A percentile compares a stretch with the other conserved stretches of the same genome.
phyloP scores from a whole-genome alignment of 2,888 invertebrate species.

The Drosophila formosana region DNA sequence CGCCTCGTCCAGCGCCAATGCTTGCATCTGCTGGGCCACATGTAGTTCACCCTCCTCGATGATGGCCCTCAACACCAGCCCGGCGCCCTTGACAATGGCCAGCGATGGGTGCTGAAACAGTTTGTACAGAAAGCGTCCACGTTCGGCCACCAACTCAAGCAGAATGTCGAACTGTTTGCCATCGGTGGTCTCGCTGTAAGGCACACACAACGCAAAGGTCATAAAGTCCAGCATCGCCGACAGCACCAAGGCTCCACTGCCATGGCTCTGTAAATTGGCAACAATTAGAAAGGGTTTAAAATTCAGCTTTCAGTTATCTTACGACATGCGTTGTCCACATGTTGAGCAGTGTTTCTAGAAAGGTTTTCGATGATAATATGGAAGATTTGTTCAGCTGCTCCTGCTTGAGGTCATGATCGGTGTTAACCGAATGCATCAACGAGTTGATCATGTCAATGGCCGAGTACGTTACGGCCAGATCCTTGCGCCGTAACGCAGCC shows the following conservation, averaged over 20 bases:
- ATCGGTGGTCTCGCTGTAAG: constrained; percentile 99
- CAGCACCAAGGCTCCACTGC: constrained; percentile 97
- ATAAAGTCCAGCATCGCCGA: constrained; percentile 99
- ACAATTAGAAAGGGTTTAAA: background rate
- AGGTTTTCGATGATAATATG: constrained; percentile 94
- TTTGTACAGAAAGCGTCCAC: constrained; percentile 95
- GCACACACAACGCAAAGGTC: constrained; percentile 98
- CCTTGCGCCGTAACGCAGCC: constrained; percentile 93
- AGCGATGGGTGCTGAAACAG: constrained; percentile 95
- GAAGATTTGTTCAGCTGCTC: constrained; percentile 99
- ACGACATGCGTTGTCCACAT: constrained; percentile 98
- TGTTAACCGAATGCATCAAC: constrained; percentile 99
- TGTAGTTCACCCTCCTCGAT: constrained; percentile 98
- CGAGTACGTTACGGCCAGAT: constrained; percentile 96
- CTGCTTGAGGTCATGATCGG: constrained; percentile 97
- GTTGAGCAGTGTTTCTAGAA: constrained; percentile 96
- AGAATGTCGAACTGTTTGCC: constrained; percentile 97
- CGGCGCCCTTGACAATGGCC: constrained; percentile 99
- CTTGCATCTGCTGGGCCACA: constrained; percentile 97
- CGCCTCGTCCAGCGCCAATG: constrained; percentile 97
- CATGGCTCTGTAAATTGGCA: constrained; percentile 89
- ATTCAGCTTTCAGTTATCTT: constrained; percentile 80
- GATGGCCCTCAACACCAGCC: constrained; percentile 97
- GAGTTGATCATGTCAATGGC: constrained; percentile 99
- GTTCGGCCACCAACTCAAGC: constrained; percentile 96